phyloP scores from a whole-genome alignment of 2,797 vertebrate genomes.

The Australoheros facetus region DNA sequence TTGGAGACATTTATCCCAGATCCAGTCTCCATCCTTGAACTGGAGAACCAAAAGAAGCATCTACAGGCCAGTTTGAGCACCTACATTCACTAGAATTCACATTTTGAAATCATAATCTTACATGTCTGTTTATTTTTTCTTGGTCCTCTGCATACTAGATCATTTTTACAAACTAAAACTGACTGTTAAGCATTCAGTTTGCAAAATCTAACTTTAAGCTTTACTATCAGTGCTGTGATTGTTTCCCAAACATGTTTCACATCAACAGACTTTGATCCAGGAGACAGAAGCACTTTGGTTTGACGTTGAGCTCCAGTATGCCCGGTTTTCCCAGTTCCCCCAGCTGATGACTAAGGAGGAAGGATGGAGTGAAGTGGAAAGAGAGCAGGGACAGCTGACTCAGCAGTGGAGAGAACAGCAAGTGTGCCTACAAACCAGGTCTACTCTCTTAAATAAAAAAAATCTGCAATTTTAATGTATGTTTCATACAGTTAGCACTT shows the following conservation, averaged over 20 bases:
- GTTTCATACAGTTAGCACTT: background rate
- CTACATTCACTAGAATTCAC: background rate
- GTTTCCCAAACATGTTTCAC: background rate
- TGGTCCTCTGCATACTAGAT: no score
- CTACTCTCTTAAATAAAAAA: background rate
- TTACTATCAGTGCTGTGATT: background rate
- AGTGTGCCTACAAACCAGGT: conserved; percentile 26
- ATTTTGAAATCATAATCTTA: background rate
- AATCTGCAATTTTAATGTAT: background rate
- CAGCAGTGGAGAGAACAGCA: conserved; percentile 38
- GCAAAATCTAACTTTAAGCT: background rate
- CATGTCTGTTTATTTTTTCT: background rate
- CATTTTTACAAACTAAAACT: background rate
- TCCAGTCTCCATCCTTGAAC: background rate
- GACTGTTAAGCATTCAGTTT: background rate
- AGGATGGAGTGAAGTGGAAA: background rate
- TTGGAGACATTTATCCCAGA: conserved; percentile 61
- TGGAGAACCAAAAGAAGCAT: conserved; percentile 17
- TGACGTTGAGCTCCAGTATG: conserved; percentile 28
- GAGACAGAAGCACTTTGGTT: conserved; percentile 16
- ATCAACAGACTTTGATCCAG: conserved; percentile 20
- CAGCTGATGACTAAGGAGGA: conserved; percentile 5
- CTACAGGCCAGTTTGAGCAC: conserved; percentile 34
- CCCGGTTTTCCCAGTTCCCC: background rate
- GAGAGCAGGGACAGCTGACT: conserved; percentile 17